phyloP scores from a whole-genome alignment of 1,140 invertebrate genomes.

The Tenebrio molitor region DNA sequence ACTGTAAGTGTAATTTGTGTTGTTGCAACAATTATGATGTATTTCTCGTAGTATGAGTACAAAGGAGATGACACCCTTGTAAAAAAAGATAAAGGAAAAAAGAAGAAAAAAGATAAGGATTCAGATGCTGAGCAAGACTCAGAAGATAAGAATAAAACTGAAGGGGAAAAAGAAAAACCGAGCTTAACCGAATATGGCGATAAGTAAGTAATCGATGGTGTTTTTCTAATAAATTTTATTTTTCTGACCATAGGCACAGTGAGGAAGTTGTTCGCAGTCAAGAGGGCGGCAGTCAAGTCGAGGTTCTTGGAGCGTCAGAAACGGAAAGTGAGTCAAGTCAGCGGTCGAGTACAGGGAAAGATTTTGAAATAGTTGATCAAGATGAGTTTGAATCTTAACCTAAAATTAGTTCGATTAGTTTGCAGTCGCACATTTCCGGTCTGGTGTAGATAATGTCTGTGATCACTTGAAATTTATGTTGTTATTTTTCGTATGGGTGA shows the following conservation, averaged over 20 bases:
- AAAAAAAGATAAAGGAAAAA: conserved; percentile 79
- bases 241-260: conserved; percentile 16
- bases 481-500: conserved; percentile 2
- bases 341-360: conserved; percentile 82
- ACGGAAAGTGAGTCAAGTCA: conserved; percentile 79
- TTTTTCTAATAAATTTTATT: not conserved
- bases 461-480: not conserved
- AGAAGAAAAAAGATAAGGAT: conserved; percentile 84
- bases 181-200: conserved; percentile 28
- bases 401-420: conserved; percentile 20
- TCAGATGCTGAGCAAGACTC: conserved; percentile 78
- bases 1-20: conserved; percentile 73
- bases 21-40: conserved; percentile 3
- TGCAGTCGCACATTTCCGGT: conserved; percentile 38
- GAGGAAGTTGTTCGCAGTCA: conserved; percentile 59
- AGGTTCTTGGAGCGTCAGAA: conserved; percentile 66
- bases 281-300: conserved; percentile 44
- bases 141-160: conserved; percentile 60
- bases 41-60: conserved; percentile 79
- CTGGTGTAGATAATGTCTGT: conserved; percentile 17
- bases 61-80: conserved; percentile 72
- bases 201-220: conserved; percentile 26
- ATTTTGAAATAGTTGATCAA: conserved; percentile 84
- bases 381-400: conserved; percentile 70
- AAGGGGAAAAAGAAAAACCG: not conserved